These are phyloP conservation scores for Odobenus rosmarus DNA, from an alignment of 2,113 vertebrate genomes.

Conservation along the genomic window DNA sequence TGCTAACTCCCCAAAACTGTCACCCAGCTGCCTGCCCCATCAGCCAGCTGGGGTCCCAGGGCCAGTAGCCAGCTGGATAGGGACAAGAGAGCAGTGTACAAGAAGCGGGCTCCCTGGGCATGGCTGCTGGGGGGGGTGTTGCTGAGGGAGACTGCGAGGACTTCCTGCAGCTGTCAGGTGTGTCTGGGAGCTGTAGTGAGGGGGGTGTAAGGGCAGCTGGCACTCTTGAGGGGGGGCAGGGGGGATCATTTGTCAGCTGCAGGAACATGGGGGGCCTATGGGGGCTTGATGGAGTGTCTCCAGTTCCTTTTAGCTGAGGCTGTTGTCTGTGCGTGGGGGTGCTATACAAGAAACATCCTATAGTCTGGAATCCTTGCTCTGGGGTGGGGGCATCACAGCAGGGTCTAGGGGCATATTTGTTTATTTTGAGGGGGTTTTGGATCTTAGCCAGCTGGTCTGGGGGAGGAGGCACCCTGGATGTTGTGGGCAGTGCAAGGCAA, in stretches of 20 bases:
- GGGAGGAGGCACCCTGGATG: background rate
- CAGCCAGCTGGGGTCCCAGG: slow-evolving; percentile 59
- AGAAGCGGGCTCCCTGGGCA: slow-evolving; percentile 65
- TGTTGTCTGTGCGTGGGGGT: background rate
- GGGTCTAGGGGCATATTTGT: background rate
- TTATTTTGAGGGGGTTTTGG: slow-evolving; percentile 53
- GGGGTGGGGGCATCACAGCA: background rate
- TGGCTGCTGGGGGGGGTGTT: background rate
- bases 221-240: slow-evolving; percentile 47
- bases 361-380: background rate
- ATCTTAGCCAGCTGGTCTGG: slow-evolving; percentile 27
- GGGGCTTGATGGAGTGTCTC: slow-evolving; percentile 7
- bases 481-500: slow-evolving; percentile 46
- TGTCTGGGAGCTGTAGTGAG: slow-evolving; percentile 19
- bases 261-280: background rate
- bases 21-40: slow-evolving; percentile 41
- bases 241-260: slow-evolving; percentile 66
- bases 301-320: background rate
- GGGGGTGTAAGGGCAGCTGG: slow-evolving; percentile 71
- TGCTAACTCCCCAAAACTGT: slow-evolving; percentile 33
- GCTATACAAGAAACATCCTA: background rate
- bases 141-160: slow-evolving; percentile 7
- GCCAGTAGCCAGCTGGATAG: slow-evolving; percentile 57
- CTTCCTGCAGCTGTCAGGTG: slow-evolving; percentile 82
- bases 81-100: slow-evolving; percentile 76